These are phyloP conservation scores for Thermophis baileyi DNA, from an alignment of 2,113 vertebrate species.

Conservation along the genomic window DNA sequence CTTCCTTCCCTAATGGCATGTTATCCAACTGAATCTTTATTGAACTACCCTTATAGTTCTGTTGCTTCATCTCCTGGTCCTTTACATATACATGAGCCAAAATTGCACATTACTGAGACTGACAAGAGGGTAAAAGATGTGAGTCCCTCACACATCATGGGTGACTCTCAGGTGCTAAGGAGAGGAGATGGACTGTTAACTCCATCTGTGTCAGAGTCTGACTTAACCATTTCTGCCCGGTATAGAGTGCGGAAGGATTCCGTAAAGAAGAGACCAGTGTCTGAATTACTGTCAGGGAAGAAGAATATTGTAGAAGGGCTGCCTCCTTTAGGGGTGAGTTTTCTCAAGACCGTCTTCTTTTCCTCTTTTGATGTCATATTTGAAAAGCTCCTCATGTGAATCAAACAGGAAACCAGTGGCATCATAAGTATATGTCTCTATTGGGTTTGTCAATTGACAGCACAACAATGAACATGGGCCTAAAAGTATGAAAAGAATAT, in stretches of 20 bases:
- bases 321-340: constrained; percentile 86
- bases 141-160: constrained; percentile 52
- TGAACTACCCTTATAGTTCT: constrained; percentile 74
- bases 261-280: constrained; percentile 85
- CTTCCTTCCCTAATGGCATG: constrained; percentile 61
- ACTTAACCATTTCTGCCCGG: constrained; percentile 80
- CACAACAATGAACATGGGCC: background rate
- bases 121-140: constrained; percentile 68
- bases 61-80: constrained; percentile 62
- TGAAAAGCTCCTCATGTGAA: background rate
- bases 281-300: constrained; percentile 83
- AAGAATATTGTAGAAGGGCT: constrained; percentile 86
- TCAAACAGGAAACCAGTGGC: background rate
- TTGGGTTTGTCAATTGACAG: background rate
- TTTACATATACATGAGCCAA: constrained; percentile 79
- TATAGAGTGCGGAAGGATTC: constrained; percentile 81
- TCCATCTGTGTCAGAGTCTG: constrained; percentile 88
- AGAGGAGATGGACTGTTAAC: constrained; percentile 75
- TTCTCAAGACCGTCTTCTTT: background rate
- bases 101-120: constrained; percentile 70
- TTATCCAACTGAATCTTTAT: constrained; percentile 70
- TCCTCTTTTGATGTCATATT: background rate
- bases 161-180: constrained; percentile 63
- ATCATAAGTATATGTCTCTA: background rate
- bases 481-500: background rate